Percentiles rank a stretch among this genome's conserved stretches.
Evolutionary conservation across 1,140 invertebrate genomes (phyloP).

Genomic region (Nixonia krombeini): DNA sequence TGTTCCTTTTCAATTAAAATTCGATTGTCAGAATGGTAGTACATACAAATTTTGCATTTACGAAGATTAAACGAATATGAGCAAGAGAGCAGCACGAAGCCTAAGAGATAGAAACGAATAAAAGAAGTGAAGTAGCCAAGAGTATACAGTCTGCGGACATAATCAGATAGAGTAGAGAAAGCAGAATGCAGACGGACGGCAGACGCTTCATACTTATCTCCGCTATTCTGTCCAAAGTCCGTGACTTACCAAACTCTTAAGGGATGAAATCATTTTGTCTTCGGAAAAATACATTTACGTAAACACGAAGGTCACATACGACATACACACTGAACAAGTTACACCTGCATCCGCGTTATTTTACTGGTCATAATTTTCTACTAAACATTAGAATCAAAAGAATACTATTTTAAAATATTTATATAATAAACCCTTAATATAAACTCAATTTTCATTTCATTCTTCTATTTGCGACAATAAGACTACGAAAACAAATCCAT

Average conservation of each 20-base stretch:
- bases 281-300: slow-evolving; percentile 44
- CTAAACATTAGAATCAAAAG: too few relatives aligned
- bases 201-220: slow-evolving; percentile 67
- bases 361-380: too few relatives aligned
- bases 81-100: slow-evolving; percentile 25
- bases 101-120: slow-evolving; percentile 30
- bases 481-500: too few relatives aligned
- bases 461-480: too few relatives aligned
- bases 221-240: slow-evolving; percentile 54
- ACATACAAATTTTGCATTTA: too few relatives aligned
- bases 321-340: neutral
- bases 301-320: slow-evolving; percentile 22
- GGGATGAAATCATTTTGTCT: slow-evolving; percentile 65
- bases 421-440: too few relatives aligned
- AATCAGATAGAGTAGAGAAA: slow-evolving; percentile 46
- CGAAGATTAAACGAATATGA: slow-evolving; percentile 15
- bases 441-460: too few relatives aligned
- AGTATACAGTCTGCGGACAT: slow-evolving; percentile 46
- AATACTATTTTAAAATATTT: too few relatives aligned
- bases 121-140: slow-evolving; percentile 46
- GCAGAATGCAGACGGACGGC: slow-evolving; percentile 66
- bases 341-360: slow-evolving; percentile 7
- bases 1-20: too few relatives aligned
- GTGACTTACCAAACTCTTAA: slow-evolving; percentile 70
- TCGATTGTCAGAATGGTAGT: too few relatives aligned